Conservation (phyloP, 2,113 vertebrate genomes). For the Himantopus leucocephalus region DNA sequence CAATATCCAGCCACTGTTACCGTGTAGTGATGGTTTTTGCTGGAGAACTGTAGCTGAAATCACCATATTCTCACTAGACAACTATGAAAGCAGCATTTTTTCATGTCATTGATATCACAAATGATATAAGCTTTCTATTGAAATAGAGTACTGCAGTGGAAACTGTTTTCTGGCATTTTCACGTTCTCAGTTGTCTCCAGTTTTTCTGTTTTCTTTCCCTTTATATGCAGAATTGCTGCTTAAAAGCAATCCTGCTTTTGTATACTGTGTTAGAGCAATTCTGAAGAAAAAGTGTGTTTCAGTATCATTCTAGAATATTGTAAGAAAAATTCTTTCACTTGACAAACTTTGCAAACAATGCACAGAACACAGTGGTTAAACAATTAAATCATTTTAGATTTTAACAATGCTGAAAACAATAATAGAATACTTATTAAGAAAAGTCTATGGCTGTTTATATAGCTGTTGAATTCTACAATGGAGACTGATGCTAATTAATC, state of each 20-base stretch:
- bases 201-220: neutral
- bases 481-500: conserved; percentile 47
- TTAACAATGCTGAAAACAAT: conserved; percentile 1
- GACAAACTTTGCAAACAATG: neutral
- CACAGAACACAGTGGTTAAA: neutral
- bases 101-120: neutral
- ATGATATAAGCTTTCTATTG: neutral
- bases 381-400: neutral
- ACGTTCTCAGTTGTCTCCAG: neutral
- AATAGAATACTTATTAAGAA: conserved; percentile 20
- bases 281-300: neutral
- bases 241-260: neutral
- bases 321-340: neutral
- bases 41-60: neutral
- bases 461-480: conserved; percentile 28
- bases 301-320: neutral
- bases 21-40: neutral
- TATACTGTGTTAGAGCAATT: neutral
- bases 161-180: neutral
- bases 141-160: neutral
- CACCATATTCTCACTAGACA: neutral
- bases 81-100: neutral
- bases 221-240: neutral
- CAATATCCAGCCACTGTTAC: neutral
- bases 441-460: conserved; percentile 52